These are phyloP conservation scores for Zophobas morio DNA, from an alignment of 1,140 invertebrate species.

Conservation along the genomic window DNA sequence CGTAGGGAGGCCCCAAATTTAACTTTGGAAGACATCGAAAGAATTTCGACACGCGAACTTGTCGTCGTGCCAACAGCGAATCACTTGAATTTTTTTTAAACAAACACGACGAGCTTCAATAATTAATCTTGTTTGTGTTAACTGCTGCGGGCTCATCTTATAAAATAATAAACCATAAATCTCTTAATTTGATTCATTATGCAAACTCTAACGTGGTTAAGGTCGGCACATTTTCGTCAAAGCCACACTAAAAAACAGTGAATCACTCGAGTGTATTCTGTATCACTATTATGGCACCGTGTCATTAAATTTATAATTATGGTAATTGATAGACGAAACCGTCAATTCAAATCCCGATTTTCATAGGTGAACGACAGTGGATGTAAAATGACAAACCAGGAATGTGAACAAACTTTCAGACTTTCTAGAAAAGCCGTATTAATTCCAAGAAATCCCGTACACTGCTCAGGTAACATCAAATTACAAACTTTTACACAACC, in stretches of 20 bases:
- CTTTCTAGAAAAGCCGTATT: neutral
- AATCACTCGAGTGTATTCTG: no score
- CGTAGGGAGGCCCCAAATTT: neutral
- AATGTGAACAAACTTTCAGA: neutral
- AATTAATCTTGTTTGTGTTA: neutral
- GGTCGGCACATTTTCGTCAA: no score
- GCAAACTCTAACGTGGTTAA: neutral
- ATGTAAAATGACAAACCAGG: conserved; percentile 4
- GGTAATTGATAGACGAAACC: neutral
- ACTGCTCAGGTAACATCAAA: neutral
- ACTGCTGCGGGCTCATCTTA: neutral
- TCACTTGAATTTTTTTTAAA: no score
- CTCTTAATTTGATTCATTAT: neutral
- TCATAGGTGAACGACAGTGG: conserved; percentile 5
- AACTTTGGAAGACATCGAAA: neutral
- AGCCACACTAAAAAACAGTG: no score
- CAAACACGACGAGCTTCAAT: neutral
- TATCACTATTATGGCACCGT: no score
- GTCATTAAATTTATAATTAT: no score
- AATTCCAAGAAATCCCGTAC: neutral
- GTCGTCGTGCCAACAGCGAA: no score
- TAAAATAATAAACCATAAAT: neutral
- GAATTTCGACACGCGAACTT: no score
- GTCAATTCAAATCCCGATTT: no score
- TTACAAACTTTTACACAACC: conserved; percentile 32